phyloP scores from a whole-genome alignment of 1,140 invertebrate species.

The Zaprionus lachaisei region DNA sequence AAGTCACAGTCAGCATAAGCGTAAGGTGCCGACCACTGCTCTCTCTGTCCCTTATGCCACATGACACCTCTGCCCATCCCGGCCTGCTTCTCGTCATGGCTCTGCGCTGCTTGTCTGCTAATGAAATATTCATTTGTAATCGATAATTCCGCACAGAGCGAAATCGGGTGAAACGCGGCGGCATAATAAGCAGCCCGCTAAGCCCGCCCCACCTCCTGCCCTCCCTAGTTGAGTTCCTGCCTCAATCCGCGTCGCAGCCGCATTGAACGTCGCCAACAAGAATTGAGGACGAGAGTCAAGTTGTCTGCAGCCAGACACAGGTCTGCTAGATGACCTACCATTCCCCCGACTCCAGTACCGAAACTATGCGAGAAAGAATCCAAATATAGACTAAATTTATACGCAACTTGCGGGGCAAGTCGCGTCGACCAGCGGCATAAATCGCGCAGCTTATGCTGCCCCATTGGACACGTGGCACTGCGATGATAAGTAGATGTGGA shows the following conservation, averaged over 20 bases:
- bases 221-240: background rate
- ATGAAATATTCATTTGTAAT: conserved; percentile 82
- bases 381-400: conserved; percentile 72
- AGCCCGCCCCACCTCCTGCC: background rate
- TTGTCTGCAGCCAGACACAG: conserved; percentile 59
- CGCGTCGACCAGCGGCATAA: conserved; percentile 31
- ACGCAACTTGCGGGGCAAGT: conserved; percentile 44
- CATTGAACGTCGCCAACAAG: conserved; percentile 62
- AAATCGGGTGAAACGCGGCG: conserved; percentile 52
- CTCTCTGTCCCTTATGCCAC: background rate
- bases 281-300: conserved; percentile 73
- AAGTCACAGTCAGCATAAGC: conserved; percentile 44
- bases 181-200: conserved; percentile 71
- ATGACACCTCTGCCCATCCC: background rate
- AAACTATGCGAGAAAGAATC: conserved; percentile 44
- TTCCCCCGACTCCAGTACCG: background rate
- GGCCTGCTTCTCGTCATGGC: background rate
- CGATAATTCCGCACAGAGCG: conserved; percentile 78
- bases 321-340: background rate
- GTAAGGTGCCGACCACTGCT: conserved; percentile 28
- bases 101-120: conserved; percentile 47
- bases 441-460: conserved; percentile 43
- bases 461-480: conserved; percentile 39
- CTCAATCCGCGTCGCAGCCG: conserved; percentile 33
- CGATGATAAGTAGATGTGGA: conserved; percentile 6